Evolutionary conservation across 2,888 invertebrate species (phyloP).

Genomic region (Escarpia spicata): DNA sequence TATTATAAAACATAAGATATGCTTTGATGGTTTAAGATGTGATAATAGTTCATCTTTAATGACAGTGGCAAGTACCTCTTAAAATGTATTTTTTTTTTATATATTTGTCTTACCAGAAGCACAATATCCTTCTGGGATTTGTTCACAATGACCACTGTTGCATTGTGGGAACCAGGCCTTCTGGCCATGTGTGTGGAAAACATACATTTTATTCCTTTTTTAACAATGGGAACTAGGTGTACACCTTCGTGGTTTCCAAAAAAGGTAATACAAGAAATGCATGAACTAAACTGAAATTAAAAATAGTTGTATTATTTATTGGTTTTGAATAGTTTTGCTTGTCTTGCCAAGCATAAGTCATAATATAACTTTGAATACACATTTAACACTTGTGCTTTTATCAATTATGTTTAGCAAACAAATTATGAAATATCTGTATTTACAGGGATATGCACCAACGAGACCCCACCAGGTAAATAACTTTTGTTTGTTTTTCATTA

Average conservation of each 20-base stretch:
- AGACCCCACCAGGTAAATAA: neutral
- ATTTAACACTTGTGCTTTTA: neutral
- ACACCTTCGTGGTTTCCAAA: neutral
- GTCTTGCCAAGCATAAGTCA: neutral
- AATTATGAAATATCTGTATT: neutral
- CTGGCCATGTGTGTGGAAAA: neutral
- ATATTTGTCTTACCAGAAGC: neutral
- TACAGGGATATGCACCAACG: neutral
- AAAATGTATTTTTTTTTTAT: neutral
- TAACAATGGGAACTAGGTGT: neutral
- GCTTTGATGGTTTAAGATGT: neutral
- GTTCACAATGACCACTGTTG: neutral
- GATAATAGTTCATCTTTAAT: neutral
- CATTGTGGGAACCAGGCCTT: neutral
- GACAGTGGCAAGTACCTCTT: neutral
- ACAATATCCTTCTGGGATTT: slow-evolving; percentile 13
- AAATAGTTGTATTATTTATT: neutral
- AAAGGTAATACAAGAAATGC: slow-evolving; percentile 4
- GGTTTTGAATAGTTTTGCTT: neutral
- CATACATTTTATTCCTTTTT: neutral
- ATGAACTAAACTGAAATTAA: neutral
- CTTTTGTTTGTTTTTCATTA: neutral
- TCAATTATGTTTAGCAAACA: neutral
- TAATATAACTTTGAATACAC: neutral
- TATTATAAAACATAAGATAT: neutral